A percentile compares a stretch with the other conserved stretches of the same genome.
phyloP scores from a whole-genome alignment of 2,797 vertebrate species.

The Semaprochilodus insignis region DNA sequence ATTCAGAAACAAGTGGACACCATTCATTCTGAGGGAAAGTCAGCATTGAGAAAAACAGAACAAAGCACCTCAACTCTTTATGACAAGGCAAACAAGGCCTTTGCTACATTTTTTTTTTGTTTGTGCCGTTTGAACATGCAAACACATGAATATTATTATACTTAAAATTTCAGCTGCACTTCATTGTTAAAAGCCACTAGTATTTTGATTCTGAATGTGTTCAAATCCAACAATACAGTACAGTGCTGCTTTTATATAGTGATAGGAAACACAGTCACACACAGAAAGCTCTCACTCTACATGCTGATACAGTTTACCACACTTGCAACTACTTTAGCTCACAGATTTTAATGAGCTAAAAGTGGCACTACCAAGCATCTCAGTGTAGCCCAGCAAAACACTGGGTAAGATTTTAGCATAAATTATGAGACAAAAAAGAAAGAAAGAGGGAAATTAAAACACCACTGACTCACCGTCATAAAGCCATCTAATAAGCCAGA shows the following conservation, averaged over 20 bases:
- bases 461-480: slow-evolving; percentile 83
- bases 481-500: slow-evolving; percentile 91
- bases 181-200: too few species aligned
- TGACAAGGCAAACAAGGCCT: not conserved
- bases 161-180: not conserved
- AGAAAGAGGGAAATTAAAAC: not conserved
- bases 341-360: not conserved
- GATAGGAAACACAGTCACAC: not conserved
- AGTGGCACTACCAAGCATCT: not conserved
- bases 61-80: not conserved
- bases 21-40: not conserved
- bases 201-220: too few species aligned
- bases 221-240: not conserved
- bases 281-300: not conserved
- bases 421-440: not conserved
- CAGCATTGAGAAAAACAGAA: not conserved
- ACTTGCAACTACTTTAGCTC: too few species aligned
- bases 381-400: not conserved
- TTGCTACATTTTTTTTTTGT: not conserved
- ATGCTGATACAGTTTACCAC: not conserved
- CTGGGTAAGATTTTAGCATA: not conserved
- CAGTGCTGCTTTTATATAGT: not conserved
- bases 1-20: slow-evolving; percentile 1
- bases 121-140: not conserved
- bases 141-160: not conserved